Base-by-base conservation (phyloP, 2,888 invertebrate genomes). In the Osedax frankpressi region DNA sequence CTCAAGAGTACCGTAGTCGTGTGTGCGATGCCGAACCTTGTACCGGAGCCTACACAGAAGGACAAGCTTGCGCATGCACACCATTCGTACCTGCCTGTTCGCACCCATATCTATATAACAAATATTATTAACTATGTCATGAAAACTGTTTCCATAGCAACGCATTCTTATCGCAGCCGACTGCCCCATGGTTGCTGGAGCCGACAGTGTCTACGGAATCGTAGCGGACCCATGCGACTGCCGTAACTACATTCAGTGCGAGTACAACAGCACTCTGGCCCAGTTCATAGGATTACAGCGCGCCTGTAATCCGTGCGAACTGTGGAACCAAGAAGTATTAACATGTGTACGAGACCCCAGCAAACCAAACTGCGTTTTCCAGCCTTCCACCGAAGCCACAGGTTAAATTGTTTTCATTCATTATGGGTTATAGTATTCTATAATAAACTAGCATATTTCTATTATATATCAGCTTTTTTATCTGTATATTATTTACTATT, bases 211-310 rank as follows among this genome's bases (percentile, higher is more conserved):
- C 2, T 65, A 65, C 25, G 65, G 65, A 1, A 14, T 65, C 25
- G 19, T 65, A 2, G 65, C 19, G n/a, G 65, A 65, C 25, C 65
- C 65, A 28, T 65, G 65, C 65, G 65, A 65, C 65, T 65, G 65
- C 24, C 65, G 28, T 27, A 65, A 65, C 65, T 65, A 65, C 25
- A 28, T 28, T 28, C 65, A 65, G 26, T 65, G 65, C 65, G 65
- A 65, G 24, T 65, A n/a, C 65, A 65, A 65, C 65, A 2, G 27
- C 14, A 65, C 65, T 1, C 27, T 0, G 14, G 14, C 27, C 27
- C 27, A 19, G 65, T 65, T 65, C 2, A 19, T 65, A 27, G 65
- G 27, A 27, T 65, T 14, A 27, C 65, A 65, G 24, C 25, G 65
- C 1, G 6, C 65, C 27, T 65, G 65, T 19, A 65, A 65, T 28